Conservation (phyloP, 1,140 invertebrate species). For the Musca vetustissima region DNA sequence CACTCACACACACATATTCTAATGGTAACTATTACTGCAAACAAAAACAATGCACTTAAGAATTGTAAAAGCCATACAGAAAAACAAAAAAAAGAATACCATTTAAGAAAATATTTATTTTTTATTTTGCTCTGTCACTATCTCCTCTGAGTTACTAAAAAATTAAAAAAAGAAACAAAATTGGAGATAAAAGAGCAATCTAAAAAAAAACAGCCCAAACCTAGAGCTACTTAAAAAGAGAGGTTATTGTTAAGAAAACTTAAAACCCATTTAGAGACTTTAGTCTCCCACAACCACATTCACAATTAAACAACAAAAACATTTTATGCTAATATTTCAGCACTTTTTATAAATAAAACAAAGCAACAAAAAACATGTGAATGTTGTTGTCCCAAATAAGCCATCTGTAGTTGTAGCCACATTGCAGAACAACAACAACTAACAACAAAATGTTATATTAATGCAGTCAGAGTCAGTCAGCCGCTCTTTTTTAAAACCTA, state of each 20-base stretch:
- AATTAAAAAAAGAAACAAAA: too few relatives aligned
- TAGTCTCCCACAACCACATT: too few relatives aligned
- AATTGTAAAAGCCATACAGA: slow-evolving; percentile 14
- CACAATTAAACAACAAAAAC: background rate
- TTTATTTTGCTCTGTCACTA: too few relatives aligned
- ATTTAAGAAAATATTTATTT: too few relatives aligned
- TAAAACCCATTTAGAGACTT: too few relatives aligned
- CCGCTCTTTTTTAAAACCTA: slow-evolving; percentile 11
- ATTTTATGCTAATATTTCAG: slow-evolving; percentile 1
- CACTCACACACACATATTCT: background rate
- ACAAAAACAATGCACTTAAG: slow-evolving; percentile 14
- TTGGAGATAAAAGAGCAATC: too few relatives aligned
- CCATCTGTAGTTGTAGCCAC: too few relatives aligned
- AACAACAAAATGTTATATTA: background rate
- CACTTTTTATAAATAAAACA: background rate
- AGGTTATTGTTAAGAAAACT: too few relatives aligned
- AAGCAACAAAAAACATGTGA: background rate
- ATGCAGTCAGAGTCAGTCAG: slow-evolving; percentile 14
- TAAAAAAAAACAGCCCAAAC: too few relatives aligned
- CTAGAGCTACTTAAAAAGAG: too few relatives aligned
- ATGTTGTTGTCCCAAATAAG: background rate
- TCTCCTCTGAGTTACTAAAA: too few relatives aligned
- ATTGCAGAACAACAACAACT: too few relatives aligned
- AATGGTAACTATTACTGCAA: background rate
- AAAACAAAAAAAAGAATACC: background rate